Evolutionary conservation across 2,888 invertebrate genomes (phyloP), one percentile per base, ranked within the genome.

Genomic region (Leucophenga montana): DNA sequence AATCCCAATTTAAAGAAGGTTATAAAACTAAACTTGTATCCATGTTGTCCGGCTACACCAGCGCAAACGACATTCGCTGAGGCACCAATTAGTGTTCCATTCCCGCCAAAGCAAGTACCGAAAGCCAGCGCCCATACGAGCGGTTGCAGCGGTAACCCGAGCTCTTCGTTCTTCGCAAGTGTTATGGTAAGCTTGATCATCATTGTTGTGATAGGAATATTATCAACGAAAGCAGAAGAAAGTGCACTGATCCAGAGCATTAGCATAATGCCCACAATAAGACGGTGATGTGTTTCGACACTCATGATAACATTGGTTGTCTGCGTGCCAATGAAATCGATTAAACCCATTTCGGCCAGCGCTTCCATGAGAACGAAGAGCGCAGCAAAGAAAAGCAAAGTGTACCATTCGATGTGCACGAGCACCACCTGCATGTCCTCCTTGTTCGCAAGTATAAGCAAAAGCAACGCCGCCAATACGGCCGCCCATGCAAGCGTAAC

Each of bases 351-450:
- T 79, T 93, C 92, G 0, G 94, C 91, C 6, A 97, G 89, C 0
- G 94, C 94, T 94, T 96, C 95, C 95, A 97, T 97, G 1, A 97
- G 89, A n/a, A 96, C 93, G 80, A 97, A 97, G 0, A 97, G 89
- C 0, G 95, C 93, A 0, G 95, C 95, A 79, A 97, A 97, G 89
- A 97, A 97, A 48, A 97, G 89, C 0, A 97, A 89, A 0, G 97
- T 97, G 0, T 95, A 94, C 97, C 97, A 97, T 86, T 97, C 97
- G 0, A 97, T 94, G 68, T 95, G 90, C 0, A 93, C 92, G 69
- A 97, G 89, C 20, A 97, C 91, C 0, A 93, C 92, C 81, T 95
- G 95, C 79, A 97, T 89, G 83, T 96, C 94, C 16, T 92, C 91
- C 2, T 90, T 89, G 83, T 96, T 95, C 0, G 95, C 93, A 62